Evolutionary conservation across 2,888 invertebrate species (phyloP).

Genomic region (Acanthococcus lagerstroemiae): DNA sequence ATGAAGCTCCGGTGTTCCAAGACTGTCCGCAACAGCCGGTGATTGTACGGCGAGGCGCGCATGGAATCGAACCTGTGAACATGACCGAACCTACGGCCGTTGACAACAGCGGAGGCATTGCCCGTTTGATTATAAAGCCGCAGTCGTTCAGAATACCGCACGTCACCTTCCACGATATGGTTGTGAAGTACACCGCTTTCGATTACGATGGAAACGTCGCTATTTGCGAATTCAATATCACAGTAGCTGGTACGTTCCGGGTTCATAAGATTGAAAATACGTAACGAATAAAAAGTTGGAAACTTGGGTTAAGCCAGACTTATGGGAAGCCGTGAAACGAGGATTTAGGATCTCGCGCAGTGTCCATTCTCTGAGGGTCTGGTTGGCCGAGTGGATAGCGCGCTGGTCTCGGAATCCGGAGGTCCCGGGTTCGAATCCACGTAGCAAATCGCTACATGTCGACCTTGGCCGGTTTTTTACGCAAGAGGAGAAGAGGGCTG

Average conservation of each 20-base stretch:
- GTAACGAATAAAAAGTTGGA: too few relatives aligned
- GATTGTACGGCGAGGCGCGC: slow-evolving; percentile 73
- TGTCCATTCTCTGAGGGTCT: too few relatives aligned
- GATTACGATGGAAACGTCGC: slow-evolving; percentile 97
- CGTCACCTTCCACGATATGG: slow-evolving; percentile 78
- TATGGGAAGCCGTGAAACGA: too few relatives aligned
- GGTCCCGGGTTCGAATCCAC: too few relatives aligned
- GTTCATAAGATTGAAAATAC: too few relatives aligned
- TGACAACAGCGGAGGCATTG: slow-evolving; percentile 93
- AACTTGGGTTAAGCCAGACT: too few relatives aligned
- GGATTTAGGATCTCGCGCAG: too few relatives aligned
- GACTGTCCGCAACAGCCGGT: slow-evolving; percentile 92
- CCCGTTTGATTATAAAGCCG: slow-evolving; percentile 83
- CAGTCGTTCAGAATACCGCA: slow-evolving; percentile 81
- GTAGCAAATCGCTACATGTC: too few relatives aligned
- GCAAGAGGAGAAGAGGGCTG: too few relatives aligned
- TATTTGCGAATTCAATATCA: slow-evolving; percentile 91
- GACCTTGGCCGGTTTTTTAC: too few relatives aligned
- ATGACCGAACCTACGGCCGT: slow-evolving; percentile 87
- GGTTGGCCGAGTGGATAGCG: too few relatives aligned
- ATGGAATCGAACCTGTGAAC: slow-evolving; percentile 80
- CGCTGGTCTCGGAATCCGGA: too few relatives aligned
- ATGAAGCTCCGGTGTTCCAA: slow-evolving; percentile 91
- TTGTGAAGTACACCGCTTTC: slow-evolving; percentile 89
- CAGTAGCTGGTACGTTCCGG: slow-evolving; percentile 60